Conservation (phyloP, 2,888 invertebrate genomes). For the Leptinotarsa tumamoca region DNA sequence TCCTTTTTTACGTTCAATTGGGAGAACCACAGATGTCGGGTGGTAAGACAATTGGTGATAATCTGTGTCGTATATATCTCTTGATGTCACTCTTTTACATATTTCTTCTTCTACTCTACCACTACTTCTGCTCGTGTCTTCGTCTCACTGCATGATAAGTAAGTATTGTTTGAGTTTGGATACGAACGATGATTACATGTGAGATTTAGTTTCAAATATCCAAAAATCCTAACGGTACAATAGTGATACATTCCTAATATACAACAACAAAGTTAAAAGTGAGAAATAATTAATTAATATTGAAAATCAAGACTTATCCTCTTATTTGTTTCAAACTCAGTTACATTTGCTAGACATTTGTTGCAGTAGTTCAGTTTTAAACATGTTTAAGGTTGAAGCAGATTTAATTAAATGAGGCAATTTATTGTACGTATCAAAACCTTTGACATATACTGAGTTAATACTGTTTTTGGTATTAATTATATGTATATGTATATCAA, state of each 20-base stretch:
- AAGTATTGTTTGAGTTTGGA: conserved; percentile 53
- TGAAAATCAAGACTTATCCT: no score
- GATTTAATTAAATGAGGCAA: no score
- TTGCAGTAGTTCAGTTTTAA: no score
- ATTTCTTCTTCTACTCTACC: conserved; percentile 56
- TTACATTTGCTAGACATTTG: no score
- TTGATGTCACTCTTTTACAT: conserved; percentile 54
- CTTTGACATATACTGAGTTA: no score
- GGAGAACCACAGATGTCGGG: conserved; percentile 89
- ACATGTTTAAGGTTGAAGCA: no score
- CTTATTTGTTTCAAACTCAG: no score
- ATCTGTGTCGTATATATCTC: conserved; percentile 49
- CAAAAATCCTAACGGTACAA: neutral
- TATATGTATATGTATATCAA: no score
- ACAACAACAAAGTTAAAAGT: no score
- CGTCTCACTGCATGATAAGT: conserved; percentile 66
- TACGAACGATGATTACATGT: neutral
- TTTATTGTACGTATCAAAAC: no score
- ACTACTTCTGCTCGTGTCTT: conserved; percentile 55
- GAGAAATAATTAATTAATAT: no score
- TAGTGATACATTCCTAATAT: neutral
- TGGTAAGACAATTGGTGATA: conserved; percentile 73
- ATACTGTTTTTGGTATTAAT: no score
- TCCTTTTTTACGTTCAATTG: conserved; percentile 91
- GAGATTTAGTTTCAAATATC: neutral